Conservation (phyloP, 2,797 vertebrate genomes). For the Labroides dimidiatus region DNA sequence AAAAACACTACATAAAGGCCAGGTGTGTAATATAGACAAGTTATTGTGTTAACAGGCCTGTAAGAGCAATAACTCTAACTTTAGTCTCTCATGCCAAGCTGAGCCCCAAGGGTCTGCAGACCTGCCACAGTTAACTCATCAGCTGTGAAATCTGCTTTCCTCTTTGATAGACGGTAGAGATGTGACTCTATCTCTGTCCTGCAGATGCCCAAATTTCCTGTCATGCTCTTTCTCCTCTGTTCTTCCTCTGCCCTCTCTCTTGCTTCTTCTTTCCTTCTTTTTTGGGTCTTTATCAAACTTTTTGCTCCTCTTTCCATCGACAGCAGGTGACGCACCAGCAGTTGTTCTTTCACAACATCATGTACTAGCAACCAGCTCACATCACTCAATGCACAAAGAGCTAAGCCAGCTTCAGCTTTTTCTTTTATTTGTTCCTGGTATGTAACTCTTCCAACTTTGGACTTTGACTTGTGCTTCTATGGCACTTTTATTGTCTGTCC, state of each 20-base stretch:
- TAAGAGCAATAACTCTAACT: constrained; percentile 74
- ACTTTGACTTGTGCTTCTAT: too few relatives aligned
- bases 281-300: constrained; percentile 65
- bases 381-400: constrained; percentile 47
- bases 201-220: constrained; percentile 86
- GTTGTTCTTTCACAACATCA: constrained; percentile 65
- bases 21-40: constrained; percentile 46
- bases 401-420: constrained; percentile 33
- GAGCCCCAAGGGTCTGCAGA: constrained; percentile 72
- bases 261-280: constrained; percentile 28
- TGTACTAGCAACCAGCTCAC: constrained; percentile 58
- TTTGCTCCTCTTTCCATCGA: constrained; percentile 67
- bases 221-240: constrained; percentile 72
- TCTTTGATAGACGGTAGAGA: constrained; percentile 83
- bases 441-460: constrained; percentile 5
- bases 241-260: constrained; percentile 51
- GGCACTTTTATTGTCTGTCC: too few relatives aligned
- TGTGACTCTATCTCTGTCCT: constrained; percentile 86
- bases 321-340: constrained; percentile 67
- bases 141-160: constrained; percentile 86
- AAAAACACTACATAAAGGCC: constrained; percentile 24
- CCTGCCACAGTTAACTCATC: constrained; percentile 78
- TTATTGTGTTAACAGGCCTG: constrained; percentile 77
- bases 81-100: constrained; percentile 64
- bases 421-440: constrained; percentile 58